Evolutionary conservation across 2,113 vertebrate species (phyloP).

Genomic region (Notothenia rossii): DNA sequence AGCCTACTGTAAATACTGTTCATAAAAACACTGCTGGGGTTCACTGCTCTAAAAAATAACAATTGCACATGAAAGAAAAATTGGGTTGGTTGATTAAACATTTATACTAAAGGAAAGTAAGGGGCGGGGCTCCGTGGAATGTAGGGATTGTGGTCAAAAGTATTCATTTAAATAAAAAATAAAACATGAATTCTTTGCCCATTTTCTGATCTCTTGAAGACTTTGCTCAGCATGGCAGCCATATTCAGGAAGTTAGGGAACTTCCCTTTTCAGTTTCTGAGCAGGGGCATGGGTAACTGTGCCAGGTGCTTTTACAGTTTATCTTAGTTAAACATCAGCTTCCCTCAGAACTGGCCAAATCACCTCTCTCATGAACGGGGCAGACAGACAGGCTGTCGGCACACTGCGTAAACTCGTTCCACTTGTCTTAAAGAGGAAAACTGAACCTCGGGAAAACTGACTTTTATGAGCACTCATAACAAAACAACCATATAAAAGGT

Average conservation of each 20-base stretch:
- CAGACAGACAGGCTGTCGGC: conserved; percentile 6
- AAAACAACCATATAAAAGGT: neutral
- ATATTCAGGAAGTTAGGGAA: conserved; percentile 63
- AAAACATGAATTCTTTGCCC: neutral
- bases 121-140: neutral
- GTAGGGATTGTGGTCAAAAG: neutral
- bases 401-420: conserved; percentile 6
- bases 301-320: conserved; percentile 76
- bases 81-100: neutral
- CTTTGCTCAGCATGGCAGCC: neutral
- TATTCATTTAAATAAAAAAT: no score
- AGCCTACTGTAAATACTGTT: no score
- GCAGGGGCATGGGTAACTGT: conserved; percentile 33
- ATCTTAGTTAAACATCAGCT: conserved; percentile 81
- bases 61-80: neutral
- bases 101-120: no score
- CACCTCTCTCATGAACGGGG: neutral
- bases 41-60: neutral
- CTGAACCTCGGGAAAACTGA: neutral
- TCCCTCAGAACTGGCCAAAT: conserved; percentile 44
- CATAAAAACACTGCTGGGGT: no score
- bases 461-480: neutral
- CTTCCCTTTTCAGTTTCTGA: conserved; percentile 78
- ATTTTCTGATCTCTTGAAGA: neutral
- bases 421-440: neutral